Base-by-base conservation (phyloP, 2,113 vertebrate genomes). In the Takifugu bimaculatus region DNA sequence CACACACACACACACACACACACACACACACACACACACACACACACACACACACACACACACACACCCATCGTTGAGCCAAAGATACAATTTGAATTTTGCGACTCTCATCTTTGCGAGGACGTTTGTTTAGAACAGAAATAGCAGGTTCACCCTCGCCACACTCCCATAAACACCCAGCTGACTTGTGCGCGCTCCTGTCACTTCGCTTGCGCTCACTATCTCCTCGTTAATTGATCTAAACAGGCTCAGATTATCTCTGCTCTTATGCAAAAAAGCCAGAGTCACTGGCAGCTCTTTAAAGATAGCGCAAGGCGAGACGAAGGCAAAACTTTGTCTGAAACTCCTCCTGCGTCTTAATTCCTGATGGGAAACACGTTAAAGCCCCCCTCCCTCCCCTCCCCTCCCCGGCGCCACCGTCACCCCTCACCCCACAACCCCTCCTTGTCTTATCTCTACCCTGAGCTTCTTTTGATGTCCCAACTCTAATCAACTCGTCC, bases 381-480 rank as follows among this genome's bases (percentile, higher is more conserved):
- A 82, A 83, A 76, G 72, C 64, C 28, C 62, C 20, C 20, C 20
- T 20, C 20, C 20, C 20, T 20, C 20, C 20, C n/a, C n/a, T n/a
- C n/a, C n/a, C 55, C 67, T 43, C 32, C 43, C 28, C 29, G 49
- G 26, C 52, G 35, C 47, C 29, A 61, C 61, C 69, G 47, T 7
- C 44, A 54, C 65, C 48, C 49, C 52, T 20, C 45, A 50, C 66
- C 59, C 50, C 42, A n/a, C n/a, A 39, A 47, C 13, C 47, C 15
- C 26, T 13, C 49, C 20, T 50, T 70, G 26, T 49, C 78, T 85
- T 87, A 82, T 84, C 81, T 73, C 60, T 60, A 72, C 60, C 77
- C 78, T n/a, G 74, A 76, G 72, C 68, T 70, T 77, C 70, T 82
- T 90, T 88, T 90, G 85, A 91, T 90, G 85, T 85, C 74, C 81